These are phyloP conservation scores for Sapajus apella DNA, from an alignment of 2,113 vertebrate species.

Conservation along the genomic window DNA sequence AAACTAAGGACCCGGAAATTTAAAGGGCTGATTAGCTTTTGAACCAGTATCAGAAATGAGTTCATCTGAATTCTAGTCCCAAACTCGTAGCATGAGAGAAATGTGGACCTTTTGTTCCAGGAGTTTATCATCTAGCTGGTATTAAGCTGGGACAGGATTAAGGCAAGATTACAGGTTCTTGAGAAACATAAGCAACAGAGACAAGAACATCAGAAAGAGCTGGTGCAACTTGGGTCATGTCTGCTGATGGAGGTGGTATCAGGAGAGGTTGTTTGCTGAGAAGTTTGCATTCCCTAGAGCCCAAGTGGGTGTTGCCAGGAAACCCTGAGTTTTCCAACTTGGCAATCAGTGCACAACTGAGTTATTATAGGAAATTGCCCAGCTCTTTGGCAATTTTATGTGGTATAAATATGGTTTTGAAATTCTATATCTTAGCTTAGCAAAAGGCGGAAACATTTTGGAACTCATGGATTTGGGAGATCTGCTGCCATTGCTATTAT, in stretches of 20 bases:
- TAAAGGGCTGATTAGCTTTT: not conserved
- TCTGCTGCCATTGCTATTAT: not conserved
- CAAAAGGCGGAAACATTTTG: not conserved
- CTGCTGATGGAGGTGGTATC: not conserved
- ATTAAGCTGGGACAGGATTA: not conserved
- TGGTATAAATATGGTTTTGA: slow-evolving; percentile 16
- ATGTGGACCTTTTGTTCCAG: not conserved
- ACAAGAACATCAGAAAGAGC: not conserved
- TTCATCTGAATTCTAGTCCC: not conserved
- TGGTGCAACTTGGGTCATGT: accelerated
- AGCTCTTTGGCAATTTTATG: slow-evolving; percentile 42
- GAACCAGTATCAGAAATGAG: not conserved
- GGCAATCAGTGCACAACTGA: not conserved
- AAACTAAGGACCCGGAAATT: not conserved
- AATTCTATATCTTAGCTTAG: slow-evolving; percentile 23
- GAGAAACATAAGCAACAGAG: not conserved
- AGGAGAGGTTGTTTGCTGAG: not conserved
- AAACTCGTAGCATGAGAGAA: not conserved
- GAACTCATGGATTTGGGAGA: not conserved
- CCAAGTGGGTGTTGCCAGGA: not conserved
- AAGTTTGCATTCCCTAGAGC: not conserved
- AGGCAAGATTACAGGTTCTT: not conserved
- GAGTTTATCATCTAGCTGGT: not conserved
- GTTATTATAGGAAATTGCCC: slow-evolving; percentile 50
- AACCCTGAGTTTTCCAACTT: slow-evolving; percentile 59